Conservation (phyloP, 2,797 vertebrate genomes). For the Odontamblyopus rebecca region DNA sequence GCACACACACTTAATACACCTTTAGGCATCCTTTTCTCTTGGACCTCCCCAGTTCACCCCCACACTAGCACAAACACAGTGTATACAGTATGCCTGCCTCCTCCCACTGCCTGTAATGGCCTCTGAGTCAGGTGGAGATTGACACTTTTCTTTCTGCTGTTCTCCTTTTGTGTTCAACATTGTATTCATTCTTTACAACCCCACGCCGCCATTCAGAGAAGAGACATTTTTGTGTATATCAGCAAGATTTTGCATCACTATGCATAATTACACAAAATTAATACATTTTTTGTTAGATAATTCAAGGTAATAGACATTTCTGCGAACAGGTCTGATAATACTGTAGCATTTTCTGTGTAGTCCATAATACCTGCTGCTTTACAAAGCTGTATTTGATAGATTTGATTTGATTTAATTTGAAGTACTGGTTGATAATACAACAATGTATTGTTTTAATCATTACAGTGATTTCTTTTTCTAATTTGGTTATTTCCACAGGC, state of each 20-base stretch:
- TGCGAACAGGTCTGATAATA: background rate
- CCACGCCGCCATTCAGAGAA: constrained; percentile 24
- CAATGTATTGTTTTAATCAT: background rate
- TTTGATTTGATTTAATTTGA: background rate
- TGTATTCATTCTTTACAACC: constrained; percentile 60
- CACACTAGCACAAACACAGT: constrained; percentile 20
- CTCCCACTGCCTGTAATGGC: constrained; percentile 68
- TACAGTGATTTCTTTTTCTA: constrained; percentile 43
- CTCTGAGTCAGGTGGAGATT: constrained; percentile 71
- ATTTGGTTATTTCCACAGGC: constrained; percentile 25
- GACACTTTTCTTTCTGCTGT: constrained; percentile 68
- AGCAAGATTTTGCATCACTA: constrained; percentile 52
- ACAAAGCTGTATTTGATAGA: background rate
- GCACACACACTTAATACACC: constrained; percentile 49
- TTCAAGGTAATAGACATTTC: background rate
- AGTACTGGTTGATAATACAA: background rate
- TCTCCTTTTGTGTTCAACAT: constrained; percentile 65
- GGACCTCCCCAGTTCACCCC: constrained; percentile 20
- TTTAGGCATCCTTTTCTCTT: constrained; percentile 44
- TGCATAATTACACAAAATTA: constrained; percentile 22
- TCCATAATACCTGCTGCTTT: background rate
- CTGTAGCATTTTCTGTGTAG: background rate
- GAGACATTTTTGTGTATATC: constrained; percentile 53
- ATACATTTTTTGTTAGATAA: background rate
- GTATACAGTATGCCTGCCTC: constrained; percentile 32